A percentile compares a stretch with the other conserved stretches of the same genome.
Evolutionary conservation across 1,140 invertebrate genomes (phyloP).

Genomic region (Hormaphis cornu): DNA sequence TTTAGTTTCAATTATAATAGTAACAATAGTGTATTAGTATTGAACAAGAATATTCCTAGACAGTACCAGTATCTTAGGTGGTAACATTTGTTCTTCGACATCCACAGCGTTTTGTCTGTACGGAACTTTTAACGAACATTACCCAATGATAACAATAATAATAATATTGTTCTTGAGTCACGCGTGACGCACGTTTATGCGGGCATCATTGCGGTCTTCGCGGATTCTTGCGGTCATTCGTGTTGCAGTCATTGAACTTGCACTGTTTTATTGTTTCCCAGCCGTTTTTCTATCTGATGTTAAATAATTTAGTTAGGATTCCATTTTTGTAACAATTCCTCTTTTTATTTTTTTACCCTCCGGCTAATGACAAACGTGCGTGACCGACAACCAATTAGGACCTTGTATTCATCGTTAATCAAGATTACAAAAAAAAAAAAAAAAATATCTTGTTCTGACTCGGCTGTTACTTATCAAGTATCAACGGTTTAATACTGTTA

Average conservation of each 20-base stretch:
- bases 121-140: conserved; percentile 17
- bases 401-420: conserved; percentile 23
- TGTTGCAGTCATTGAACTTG: conserved; percentile 29
- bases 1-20: too few species aligned
- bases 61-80: not conserved
- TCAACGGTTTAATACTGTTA: not conserved
- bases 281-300: conserved; percentile 24
- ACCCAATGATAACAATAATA: not conserved
- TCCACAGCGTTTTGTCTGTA: not conserved
- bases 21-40: too few species aligned
- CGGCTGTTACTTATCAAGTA: not conserved
- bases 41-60: not conserved
- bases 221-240: conserved; percentile 30
- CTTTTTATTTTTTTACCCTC: not conserved
- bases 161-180: conserved; percentile 16
- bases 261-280: conserved; percentile 24
- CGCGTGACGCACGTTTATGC: conserved; percentile 28
- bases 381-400: conserved; percentile 26
- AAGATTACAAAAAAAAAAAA: conserved; percentile 26
- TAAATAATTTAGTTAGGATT: conserved; percentile 30
- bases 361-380: conserved; percentile 8
- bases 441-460: conserved; percentile 16
- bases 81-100: not conserved
- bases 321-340: not conserved
- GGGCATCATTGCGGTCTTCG: conserved; percentile 18